Evolutionary conservation across 2,888 invertebrate species (phyloP).

Genomic region (Exocentrus adspersus): DNA sequence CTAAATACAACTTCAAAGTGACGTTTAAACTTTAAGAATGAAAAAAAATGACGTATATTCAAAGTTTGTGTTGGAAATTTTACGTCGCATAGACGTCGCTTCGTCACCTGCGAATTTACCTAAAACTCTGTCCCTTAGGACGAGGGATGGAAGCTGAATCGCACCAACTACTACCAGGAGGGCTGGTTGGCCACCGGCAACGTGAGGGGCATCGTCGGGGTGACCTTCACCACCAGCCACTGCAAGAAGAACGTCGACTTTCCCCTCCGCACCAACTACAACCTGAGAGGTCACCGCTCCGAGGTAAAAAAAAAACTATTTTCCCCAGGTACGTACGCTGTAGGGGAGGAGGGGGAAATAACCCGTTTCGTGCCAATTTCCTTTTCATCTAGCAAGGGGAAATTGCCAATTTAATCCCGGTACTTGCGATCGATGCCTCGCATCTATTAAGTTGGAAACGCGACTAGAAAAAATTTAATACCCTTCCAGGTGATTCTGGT

Average conservation of each 20-base stretch:
- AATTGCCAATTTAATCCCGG: conserved; percentile 18
- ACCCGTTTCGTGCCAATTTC: background rate
- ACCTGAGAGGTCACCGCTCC: conserved; percentile 94
- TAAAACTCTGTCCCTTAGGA: conserved; percentile 68
- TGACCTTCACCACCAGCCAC: conserved; percentile 95
- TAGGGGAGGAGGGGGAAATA: no score
- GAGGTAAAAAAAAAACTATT: no score
- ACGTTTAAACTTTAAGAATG: no score
- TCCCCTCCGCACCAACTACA: conserved; percentile 94
- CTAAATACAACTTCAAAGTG: no score
- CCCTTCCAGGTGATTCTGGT: conserved; percentile 85
- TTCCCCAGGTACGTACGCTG: no score
- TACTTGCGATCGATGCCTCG: no score
- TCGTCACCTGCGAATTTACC: no score
- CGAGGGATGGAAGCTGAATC: conserved; percentile 95
- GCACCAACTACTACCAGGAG: conserved; percentile 96
- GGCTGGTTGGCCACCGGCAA: conserved; percentile 98
- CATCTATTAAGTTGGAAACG: background rate
- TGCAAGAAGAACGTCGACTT: conserved; percentile 87
- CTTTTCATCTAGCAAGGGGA: background rate
- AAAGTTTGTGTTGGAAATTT: no score
- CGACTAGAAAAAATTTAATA: no score
- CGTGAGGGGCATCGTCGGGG: conserved; percentile 92
- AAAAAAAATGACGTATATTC: no score
- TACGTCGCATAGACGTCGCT: no score